Base-by-base conservation (phyloP, 2,113 vertebrate species). In the Petrocephalus zakoni region DNA sequence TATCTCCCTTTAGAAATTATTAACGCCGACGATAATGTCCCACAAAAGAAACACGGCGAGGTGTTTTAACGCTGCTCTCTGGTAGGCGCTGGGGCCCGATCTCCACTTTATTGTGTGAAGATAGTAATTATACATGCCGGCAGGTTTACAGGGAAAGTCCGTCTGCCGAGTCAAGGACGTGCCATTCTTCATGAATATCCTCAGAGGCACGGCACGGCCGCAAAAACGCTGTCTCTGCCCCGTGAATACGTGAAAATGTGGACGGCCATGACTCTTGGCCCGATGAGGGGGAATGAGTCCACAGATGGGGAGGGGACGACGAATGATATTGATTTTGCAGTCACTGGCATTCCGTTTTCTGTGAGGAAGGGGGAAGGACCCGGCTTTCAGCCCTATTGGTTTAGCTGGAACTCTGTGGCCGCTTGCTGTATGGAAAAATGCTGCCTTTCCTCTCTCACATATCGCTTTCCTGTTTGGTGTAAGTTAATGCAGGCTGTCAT, bases 161-260 rank as follows among this genome's bases (percentile, higher is more conserved):
- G 72, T 6, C 15, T 42, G 34, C 34, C 11, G 10, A 83, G 81
- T 83, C 81, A 83, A 83, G 81, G 81, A 83, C 81, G 46, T 22
- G 78, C 46, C 46, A 82, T 46, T 82, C 78, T 82, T 82, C 37
- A 82, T 82, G 78, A 75, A 75, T 82, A n/a, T 82, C 78, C 37
- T 46, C 37, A 22, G 21, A 82, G 78, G 19, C 46, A 19, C 42
- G 6, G 19, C 46, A 10, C 21, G n/a, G 42, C 81, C 81, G 3
- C 1, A 42, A 46, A 25, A 11, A 68, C 25, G 61, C 61, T n/a
- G 25, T 29, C n/a, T 83, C 37, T 49, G 21, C 37, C 34, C 22
- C 42, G 25, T 46, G 75, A 83, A 83, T 83, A 42, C 8, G 7
- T n/a, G 81, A 83, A 83, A 83, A 83, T 83, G 72, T 37, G 72